Conservation (phyloP, 2,888 invertebrate genomes). For the Aromia moschata region DNA sequence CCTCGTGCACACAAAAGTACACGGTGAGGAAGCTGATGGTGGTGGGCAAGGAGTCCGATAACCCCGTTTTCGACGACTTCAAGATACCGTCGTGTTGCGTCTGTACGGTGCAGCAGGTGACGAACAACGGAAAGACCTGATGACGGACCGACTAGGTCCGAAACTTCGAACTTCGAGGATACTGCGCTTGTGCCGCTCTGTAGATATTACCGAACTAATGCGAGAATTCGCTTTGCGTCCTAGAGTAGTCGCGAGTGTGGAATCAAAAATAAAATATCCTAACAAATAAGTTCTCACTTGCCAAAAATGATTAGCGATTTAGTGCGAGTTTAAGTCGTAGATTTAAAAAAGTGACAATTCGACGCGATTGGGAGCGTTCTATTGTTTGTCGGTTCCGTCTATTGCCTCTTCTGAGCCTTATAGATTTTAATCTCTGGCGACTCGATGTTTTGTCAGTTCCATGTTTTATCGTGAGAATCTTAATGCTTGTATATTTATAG, state of each 20-base stretch:
- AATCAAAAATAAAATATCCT: not conserved
- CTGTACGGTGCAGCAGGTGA: constrained; percentile 50
- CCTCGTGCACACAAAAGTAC: constrained; percentile 70
- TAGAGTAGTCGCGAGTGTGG: not conserved
- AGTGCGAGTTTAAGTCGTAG: not conserved
- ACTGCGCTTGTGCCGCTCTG: not conserved
- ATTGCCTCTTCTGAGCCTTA: no score
- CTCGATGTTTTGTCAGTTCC: no score
- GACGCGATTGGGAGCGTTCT: not conserved
- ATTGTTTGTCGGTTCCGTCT: no score
- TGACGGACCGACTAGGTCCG: not conserved
- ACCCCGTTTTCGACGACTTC: constrained; percentile 54
- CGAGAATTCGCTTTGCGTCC: not conserved
- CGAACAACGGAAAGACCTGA: not conserved
- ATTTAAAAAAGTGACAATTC: not conserved
- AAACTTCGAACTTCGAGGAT: not conserved
- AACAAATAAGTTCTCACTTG: not conserved
- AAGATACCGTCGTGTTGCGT: constrained; percentile 64
- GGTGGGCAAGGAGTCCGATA: constrained; percentile 43
- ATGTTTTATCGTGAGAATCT: no score
- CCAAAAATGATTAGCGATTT: constrained; percentile 4
- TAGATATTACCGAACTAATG: not conserved
- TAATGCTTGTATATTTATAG: no score
- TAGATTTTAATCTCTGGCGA: no score
- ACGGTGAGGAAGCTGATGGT: constrained; percentile 48